Base-by-base conservation (phyloP, 2,888 invertebrate genomes). In the Dioctria linearis region DNA sequence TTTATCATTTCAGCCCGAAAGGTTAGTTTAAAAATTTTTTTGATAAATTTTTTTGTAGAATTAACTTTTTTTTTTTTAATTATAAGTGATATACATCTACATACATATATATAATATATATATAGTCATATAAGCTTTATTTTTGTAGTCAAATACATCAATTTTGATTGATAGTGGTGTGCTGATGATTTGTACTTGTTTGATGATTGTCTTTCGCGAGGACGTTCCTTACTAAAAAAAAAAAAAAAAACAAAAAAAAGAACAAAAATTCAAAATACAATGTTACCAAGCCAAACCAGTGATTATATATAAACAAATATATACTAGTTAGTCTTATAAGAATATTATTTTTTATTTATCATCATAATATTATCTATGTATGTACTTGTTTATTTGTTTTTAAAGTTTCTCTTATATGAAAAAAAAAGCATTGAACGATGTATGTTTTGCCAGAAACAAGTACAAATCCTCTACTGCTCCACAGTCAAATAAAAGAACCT, bases 1-100 rank as follows among this genome's bases (percentile, higher is more conserved):
- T 82, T 80, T 75, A 80, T 80, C 84, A 83, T 84, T 86, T 86
- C 88, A 88, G 86, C 86, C 86, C 86, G 71, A 85, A 87, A 87
- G 87, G 87, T 87, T 87, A 87, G 87, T 87, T 87, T 83, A 83
- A 82, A 25, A 25, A 25, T 82, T 82, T 82, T 79, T 82, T 76
- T 63, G 71, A 59, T 79, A 73, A 79, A 73, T 66, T 76, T 76
- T 63, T 63, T 73, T 73, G 40, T 76, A 76, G 25, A 46, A 40
- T 3, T 76, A 76, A 76, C 59, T 4, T 73, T 40, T 13, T 4
- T 73, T 40, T 13, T 57, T 57, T 73, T 73, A 25, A 25, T 25
- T 25, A 25, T 25, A 73, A 73, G 59, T 73, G 73, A 80, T 79
- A 61, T 80, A 79, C 46, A 54, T 25, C 25, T 25, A 25, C 25